Evolutionary conservation across 2,113 vertebrate species (phyloP).

Genomic region (Eptesicus fuscus): DNA sequence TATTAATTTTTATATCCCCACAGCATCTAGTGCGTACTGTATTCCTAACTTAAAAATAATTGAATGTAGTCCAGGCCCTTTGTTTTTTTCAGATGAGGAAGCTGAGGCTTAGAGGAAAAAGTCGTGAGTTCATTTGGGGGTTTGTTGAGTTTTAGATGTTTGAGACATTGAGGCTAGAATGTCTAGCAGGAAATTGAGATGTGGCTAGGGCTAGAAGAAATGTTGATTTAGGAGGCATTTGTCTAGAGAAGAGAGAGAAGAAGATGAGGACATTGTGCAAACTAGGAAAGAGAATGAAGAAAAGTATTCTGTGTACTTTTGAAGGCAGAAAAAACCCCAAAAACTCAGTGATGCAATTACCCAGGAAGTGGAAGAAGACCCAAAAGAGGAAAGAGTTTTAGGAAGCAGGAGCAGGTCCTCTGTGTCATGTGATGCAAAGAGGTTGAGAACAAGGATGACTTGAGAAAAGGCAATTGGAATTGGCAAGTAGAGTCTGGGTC

Average conservation of each 20-base stretch:
- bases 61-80: background rate
- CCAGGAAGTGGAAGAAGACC: background rate
- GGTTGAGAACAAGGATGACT: background rate
- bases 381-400: background rate
- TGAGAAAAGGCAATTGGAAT: background rate
- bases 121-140: background rate
- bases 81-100: slow-evolving; percentile 18
- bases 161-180: background rate
- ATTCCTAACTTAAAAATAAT: background rate
- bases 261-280: background rate
- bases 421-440: background rate
- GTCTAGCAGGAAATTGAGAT: background rate
- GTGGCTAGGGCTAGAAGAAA: background rate
- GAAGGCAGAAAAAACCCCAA: background rate
- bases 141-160: slow-evolving; percentile 26
- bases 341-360: background rate
- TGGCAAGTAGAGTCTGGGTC: background rate
- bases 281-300: background rate
- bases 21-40: background rate
- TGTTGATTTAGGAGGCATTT: background rate
- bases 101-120: slow-evolving; percentile 24
- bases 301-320: background rate
- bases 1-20: background rate
- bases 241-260: background rate
- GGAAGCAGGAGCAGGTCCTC: background rate